phyloP scores from a whole-genome alignment of 2,113 vertebrate species.

The Andinoacara biseriatus region DNA sequence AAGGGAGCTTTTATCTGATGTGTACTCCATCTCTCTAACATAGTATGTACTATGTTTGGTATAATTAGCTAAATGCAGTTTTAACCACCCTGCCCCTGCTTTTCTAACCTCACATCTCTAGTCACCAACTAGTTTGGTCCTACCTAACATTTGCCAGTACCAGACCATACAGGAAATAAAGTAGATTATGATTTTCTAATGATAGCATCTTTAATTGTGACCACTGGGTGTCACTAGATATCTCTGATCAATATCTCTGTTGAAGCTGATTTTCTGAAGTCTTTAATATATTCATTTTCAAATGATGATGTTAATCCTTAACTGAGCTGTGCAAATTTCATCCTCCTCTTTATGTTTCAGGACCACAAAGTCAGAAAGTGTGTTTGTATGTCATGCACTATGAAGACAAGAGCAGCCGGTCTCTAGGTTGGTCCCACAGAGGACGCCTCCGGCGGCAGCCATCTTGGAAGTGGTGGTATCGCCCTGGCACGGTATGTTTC shows the following conservation, averaged over 20 bases:
- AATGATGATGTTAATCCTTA: conserved; percentile 35
- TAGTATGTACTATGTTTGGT: no score
- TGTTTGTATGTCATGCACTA: conserved; percentile 49
- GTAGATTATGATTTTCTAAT: conserved; percentile 9
- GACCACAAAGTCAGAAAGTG: conserved; percentile 20
- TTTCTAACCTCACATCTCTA: no score
- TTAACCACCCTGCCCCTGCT: no score
- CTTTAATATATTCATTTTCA: conserved; percentile 53
- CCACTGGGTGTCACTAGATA: conserved; percentile 80
- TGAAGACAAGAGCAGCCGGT: conserved; percentile 11
- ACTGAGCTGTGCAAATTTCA: conserved; percentile 3
- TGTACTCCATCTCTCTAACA: no score
- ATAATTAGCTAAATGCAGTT: no score
- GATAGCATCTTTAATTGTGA: conserved; percentile 69
- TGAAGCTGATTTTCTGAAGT: conserved; percentile 21
- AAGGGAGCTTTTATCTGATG: no score
- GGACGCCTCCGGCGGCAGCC: conserved; percentile 71
- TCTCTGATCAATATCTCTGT: conserved; percentile 74
- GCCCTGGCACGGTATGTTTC: conserved; percentile 60
- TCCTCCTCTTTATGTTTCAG: conserved; percentile 2
- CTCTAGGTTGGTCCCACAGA: conserved; percentile 67
- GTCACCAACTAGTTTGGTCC: not conserved
- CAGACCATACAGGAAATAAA: not conserved
- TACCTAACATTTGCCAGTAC: not conserved
- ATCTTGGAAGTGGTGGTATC: conserved; percentile 74